These are phyloP conservation scores for Budorcas taxicolor DNA, from an alignment of 2,113 vertebrate species.

Conservation along the genomic window DNA sequence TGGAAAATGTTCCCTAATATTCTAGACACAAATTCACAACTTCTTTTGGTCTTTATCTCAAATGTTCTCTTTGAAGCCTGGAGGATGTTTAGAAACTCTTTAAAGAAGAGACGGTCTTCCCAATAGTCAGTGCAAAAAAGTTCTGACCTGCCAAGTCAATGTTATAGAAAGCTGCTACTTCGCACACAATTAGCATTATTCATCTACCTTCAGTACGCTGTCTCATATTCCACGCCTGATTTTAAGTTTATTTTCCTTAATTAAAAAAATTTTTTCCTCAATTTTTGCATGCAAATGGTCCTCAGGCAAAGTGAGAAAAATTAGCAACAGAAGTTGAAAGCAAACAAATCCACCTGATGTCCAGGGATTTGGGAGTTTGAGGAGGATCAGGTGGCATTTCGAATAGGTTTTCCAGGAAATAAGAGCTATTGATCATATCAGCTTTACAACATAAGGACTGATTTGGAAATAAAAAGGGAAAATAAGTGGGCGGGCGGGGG, in stretches of 20 bases:
- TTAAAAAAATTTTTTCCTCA: not conserved
- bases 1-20: not conserved
- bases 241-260: not conserved
- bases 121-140: not conserved
- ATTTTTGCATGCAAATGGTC: not conserved
- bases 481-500: accelerated
- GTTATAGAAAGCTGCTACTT: not conserved
- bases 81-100: not conserved
- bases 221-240: not conserved
- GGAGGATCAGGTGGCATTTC: not conserved
- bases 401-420: not conserved
- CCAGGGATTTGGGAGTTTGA: not conserved
- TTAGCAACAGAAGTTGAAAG: not conserved
- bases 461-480: not conserved
- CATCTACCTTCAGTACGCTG: not conserved
- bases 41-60: not conserved
- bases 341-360: not conserved
- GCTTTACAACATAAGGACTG: not conserved
- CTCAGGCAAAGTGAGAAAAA: not conserved
- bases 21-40: not conserved
- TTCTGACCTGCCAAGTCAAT: not conserved
- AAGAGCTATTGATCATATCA: not conserved
- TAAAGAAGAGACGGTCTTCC: not conserved
- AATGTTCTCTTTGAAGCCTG: not conserved
- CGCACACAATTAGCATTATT: accelerated